phyloP scores from a whole-genome alignment of 2,888 invertebrate species.

The Drosophila mimica region DNA sequence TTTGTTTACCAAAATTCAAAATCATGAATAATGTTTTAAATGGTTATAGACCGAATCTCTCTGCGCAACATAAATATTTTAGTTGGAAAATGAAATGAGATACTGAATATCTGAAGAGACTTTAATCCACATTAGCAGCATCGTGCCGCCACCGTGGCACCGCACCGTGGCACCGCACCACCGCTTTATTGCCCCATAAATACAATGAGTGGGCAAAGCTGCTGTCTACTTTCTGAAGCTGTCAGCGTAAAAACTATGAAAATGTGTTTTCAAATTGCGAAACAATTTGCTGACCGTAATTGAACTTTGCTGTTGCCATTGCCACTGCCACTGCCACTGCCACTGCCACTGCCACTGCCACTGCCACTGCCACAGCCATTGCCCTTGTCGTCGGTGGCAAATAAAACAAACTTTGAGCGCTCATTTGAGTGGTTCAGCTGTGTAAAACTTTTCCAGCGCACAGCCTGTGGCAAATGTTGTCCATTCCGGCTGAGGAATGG shows the following conservation, averaged over 20 bases:
- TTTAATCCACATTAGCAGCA: neutral
- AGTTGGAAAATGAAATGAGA: neutral
- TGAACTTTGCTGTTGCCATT: constrained; percentile 68
- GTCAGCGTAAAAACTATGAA: constrained; percentile 70
- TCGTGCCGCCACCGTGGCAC: neutral
- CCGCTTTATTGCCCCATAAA: constrained; percentile 19
- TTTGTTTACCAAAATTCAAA: neutral
- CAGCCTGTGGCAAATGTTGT: constrained; percentile 69
- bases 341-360: constrained; percentile 21
- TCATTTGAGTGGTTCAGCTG: constrained; percentile 58
- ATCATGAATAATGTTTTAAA: neutral
- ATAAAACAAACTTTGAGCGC: constrained; percentile 70
- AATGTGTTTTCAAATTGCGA: constrained; percentile 77
- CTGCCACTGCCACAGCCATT: neutral
- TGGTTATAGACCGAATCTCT: neutral
- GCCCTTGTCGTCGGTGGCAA: constrained; percentile 47
- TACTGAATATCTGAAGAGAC: neutral
- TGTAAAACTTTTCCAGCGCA: constrained; percentile 59
- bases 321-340: constrained; percentile 32
- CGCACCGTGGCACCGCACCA: neutral
- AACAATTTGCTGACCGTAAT: constrained; percentile 80
- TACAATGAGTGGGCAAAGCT: constrained; percentile 46
- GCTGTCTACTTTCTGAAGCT: constrained; percentile 43
- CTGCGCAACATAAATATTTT: neutral
- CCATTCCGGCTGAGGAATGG: neutral